Conservation (phyloP, 2,888 invertebrate genomes). For the Cataglyphis albicans region DNA sequence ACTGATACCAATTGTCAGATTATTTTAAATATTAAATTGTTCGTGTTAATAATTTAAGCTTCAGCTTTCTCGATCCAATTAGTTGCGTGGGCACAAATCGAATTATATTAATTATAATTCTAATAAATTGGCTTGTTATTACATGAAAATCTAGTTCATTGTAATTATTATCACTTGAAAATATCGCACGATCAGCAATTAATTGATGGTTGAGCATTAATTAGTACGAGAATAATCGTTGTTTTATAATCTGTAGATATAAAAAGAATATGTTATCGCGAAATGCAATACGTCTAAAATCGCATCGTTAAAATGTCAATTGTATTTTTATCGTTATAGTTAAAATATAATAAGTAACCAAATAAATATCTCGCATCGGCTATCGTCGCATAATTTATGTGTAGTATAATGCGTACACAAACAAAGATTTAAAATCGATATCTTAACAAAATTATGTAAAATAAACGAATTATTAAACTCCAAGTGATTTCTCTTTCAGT, state of each 20-base stretch:
- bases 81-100: neutral
- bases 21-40: neutral
- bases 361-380: neutral
- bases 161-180: constrained; percentile 15
- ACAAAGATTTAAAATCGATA: neutral
- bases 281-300: neutral
- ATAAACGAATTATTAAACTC: neutral
- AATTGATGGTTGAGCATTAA: constrained; percentile 4
- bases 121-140: neutral
- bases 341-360: neutral
- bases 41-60: constrained; percentile 11
- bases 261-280: constrained; percentile 6
- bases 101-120: constrained; percentile 26
- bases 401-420: neutral
- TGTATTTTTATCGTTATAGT: neutral
- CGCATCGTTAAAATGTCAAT: neutral
- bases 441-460: neutral
- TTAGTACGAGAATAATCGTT: constrained; percentile 16
- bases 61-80: neutral
- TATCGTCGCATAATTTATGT: neutral
- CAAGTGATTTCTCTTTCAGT: neutral
- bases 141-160: constrained; percentile 11
- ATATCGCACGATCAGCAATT: neutral
- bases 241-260: neutral
- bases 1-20: neutral